Percentiles rank a stretch among this genome's conserved stretches.
phyloP scores from a whole-genome alignment of 23 tunicate species.

The Phallusia fumigata region DNA sequence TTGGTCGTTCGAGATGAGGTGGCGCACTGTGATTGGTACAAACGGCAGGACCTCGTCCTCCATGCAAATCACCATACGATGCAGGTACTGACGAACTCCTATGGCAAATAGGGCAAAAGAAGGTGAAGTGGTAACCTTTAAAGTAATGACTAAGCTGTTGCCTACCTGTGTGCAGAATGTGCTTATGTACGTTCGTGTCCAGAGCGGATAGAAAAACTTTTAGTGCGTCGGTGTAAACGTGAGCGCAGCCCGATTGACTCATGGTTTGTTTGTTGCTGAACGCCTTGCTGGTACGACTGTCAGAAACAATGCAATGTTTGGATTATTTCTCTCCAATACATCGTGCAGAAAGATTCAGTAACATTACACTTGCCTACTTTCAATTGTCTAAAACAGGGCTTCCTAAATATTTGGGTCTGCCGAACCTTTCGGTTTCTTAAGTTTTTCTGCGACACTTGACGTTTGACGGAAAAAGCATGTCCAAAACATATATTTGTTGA shows the following conservation, averaged over 20 bases:
- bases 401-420: too few relatives aligned
- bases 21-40: slow-evolving; percentile 77
- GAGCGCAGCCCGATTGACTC: slow-evolving; percentile 74
- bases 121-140: too few relatives aligned
- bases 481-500: too few relatives aligned
- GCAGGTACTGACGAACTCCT: slow-evolving; percentile 91
- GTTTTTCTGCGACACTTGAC: too few relatives aligned
- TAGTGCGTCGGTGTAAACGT: slow-evolving; percentile 76
- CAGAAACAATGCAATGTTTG: too few relatives aligned
- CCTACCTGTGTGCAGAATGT: slow-evolving; percentile 67
- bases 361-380: too few relatives aligned
- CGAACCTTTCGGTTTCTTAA: too few relatives aligned
- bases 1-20: slow-evolving; percentile 72
- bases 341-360: neutral
- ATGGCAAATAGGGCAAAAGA: too few relatives aligned
- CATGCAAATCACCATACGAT: slow-evolving; percentile 97
- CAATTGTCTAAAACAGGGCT: too few relatives aligned
- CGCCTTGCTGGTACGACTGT: slow-evolving; percentile 89
- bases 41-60: slow-evolving; percentile 95
- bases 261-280: slow-evolving; percentile 92
- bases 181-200: slow-evolving; percentile 53
- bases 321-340: neutral
- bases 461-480: too few relatives aligned
- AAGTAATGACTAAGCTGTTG: too few relatives aligned
- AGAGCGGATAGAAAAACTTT: slow-evolving; percentile 70